Evolutionary conservation across 2,113 vertebrate species (phyloP), one percentile per base, ranked within the genome.

Genomic region (Hippocampus zosterae): DNA sequence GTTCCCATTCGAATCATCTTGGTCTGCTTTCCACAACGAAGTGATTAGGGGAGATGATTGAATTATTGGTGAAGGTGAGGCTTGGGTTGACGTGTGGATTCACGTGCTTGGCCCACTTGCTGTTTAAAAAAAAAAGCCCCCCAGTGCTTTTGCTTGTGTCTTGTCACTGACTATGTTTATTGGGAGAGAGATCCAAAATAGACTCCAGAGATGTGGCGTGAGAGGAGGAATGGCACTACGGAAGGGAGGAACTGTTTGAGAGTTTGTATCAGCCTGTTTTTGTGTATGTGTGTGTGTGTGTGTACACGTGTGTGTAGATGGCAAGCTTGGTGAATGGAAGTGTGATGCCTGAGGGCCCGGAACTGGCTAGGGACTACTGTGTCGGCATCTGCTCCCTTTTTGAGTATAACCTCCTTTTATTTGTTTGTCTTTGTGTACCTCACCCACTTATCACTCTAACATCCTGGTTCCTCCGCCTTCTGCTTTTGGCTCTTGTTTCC

Each of bases 311-410:
- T 64, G 72, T 81, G 77, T 65, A 76, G 82, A 81, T 71, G 81
- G 65, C 81, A 82, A 75, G 84, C 83, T 84, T 83, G 75, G 84
- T 77, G 75, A 70, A 56, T 77, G 87, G 78, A 82, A 78, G 84
- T 75, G 85, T 77, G 71, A 80, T 73, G 84, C 81, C 82, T 87
- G 57, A 72, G 76, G 81, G 76, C 74, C 68, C 57, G 71, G 65
- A 75, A 80, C 75, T 3, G 65, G 82, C 86, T 84, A 87, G 83
- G 79, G 81, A 89, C 84, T 75, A 87, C 89, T 87, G 85, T 82
- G 89, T 75, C 46, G 25, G 76, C 89, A 87, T 90, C 87, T 89
- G 88, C 80, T 90, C 82, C 73, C 46, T 72, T 74, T 79, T 75
- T 77, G 11, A 27, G 66, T 41, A 27, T 27, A 63, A 71, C 68